These are phyloP conservation scores for Triplophysa bombifrons DNA, from an alignment of 2,797 vertebrate genomes.

Conservation along the genomic window DNA sequence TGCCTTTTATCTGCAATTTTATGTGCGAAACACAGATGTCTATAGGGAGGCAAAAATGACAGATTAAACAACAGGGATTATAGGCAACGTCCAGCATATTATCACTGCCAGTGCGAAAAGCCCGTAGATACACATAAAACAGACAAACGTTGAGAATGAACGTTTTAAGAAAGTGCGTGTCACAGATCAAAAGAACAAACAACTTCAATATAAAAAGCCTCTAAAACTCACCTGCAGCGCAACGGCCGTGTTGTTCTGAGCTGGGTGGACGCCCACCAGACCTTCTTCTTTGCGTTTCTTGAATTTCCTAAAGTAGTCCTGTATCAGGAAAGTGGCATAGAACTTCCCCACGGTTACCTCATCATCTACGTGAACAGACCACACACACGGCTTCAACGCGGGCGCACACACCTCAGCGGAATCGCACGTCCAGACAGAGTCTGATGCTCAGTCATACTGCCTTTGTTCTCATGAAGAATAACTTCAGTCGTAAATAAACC, in stretches of 20 bases:
- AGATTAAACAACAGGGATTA: too few relatives aligned
- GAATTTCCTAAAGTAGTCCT: constrained; percentile 99
- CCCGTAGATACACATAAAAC: background rate
- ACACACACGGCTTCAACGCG: constrained; percentile 85
- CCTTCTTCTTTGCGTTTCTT: constrained; percentile 99
- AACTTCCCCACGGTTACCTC: constrained; percentile 99
- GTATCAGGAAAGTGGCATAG: constrained; percentile 99
- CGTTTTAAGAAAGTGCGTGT: background rate
- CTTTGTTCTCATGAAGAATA: background rate
- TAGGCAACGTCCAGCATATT: background rate
- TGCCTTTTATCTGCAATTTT: background rate
- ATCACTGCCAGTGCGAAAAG: constrained; percentile 3
- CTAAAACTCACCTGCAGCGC: constrained; percentile 89
- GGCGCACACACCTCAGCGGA: constrained; percentile 13
- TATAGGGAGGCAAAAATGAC: background rate
- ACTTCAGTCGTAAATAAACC: background rate
- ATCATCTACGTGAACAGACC: constrained; percentile 99
- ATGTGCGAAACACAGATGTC: background rate
- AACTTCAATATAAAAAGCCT: background rate
- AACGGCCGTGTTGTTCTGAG: constrained; percentile 93
- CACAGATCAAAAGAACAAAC: background rate
- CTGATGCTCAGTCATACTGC: background rate
- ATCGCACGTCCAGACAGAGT: background rate
- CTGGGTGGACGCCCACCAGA: constrained; percentile 93
- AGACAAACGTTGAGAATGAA: background rate